phyloP scores from a whole-genome alignment of 2,113 vertebrate genomes.

The Ptilonorhynchus violaceus region DNA sequence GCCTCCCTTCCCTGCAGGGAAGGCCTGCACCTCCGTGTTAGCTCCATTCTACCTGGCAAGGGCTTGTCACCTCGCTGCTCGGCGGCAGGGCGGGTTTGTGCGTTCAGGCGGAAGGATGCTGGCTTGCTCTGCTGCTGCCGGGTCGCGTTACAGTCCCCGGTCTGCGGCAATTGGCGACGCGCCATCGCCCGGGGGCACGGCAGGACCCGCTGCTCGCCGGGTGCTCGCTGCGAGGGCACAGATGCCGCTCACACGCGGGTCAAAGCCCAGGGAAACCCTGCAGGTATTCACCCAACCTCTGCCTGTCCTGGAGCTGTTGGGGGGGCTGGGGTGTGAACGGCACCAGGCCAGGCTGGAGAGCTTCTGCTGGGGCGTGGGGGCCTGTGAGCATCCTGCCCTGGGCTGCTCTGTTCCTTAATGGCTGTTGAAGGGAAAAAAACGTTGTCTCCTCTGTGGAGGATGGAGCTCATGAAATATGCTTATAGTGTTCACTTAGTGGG shows the following conservation, averaged over 20 bases:
- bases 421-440: neutral
- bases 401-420: neutral
- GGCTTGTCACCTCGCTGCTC: neutral
- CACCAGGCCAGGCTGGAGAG: neutral
- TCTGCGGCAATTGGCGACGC: neutral
- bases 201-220: neutral
- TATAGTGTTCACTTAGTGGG: neutral
- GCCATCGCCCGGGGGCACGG: neutral
- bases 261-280: neutral
- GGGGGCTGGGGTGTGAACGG: neutral
- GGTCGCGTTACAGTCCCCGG: neutral
- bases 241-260: neutral
- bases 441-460: neutral
- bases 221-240: neutral
- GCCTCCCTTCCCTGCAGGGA: neutral
- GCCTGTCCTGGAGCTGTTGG: neutral
- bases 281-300: accelerated
- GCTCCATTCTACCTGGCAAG: accelerated
- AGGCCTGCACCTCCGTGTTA: accelerated
- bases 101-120: neutral
- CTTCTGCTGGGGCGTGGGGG: accelerated
- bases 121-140: neutral
- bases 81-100: accelerated
- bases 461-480: neutral
- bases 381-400: neutral